Evolutionary conservation across 2,113 vertebrate genomes (phyloP), one percentile per base, ranked within the genome.

Genomic region (Mola mola): DNA sequence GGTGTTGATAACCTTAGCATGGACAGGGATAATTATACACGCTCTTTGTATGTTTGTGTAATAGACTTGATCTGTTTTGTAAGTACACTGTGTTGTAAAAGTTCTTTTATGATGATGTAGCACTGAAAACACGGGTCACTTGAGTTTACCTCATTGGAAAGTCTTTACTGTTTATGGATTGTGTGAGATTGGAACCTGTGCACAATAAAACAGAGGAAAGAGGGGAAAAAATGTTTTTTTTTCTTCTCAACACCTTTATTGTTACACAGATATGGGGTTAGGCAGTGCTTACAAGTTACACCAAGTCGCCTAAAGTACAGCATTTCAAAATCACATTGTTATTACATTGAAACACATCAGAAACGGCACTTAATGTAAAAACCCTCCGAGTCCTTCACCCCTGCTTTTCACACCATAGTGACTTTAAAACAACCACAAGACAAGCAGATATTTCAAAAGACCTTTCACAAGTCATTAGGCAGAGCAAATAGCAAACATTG

Each of bases 261-360:
- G 48, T 76, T 80, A 88, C 75, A 89, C 72, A 83, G 78, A 87
- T 76, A 81, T 72, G 83, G 81, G 81, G 74, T 72, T 70, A 65
- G 86, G 79, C 86, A 87, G 81, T 85, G 83, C 72, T 81, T 80
- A 86, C 86, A 84, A 72, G 82, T 82, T 85, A 87, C 80, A 87
- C 51, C 68, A 83, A 79, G 64, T 82, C 69, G 82, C 78, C 84
- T 86, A 80, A 81, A 74, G 56, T 76, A 90, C 85, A 88, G 75
- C 64, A 78, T 77, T 80, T 85, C 75, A 71, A 81, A 85, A 79
- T 82, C 78, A 88, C 86, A 79, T 81, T 3, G 26, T 80, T 79
- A 78, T 79, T 66, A 88, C 84, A 83, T 73, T 8, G 20, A 85
- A 79, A 87, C 73, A 82, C 84, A 72, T 78, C 65, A 73, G 57